Conservation (phyloP, 2,113 vertebrate genomes). For the Paradoxurus hermaphroditus region DNA sequence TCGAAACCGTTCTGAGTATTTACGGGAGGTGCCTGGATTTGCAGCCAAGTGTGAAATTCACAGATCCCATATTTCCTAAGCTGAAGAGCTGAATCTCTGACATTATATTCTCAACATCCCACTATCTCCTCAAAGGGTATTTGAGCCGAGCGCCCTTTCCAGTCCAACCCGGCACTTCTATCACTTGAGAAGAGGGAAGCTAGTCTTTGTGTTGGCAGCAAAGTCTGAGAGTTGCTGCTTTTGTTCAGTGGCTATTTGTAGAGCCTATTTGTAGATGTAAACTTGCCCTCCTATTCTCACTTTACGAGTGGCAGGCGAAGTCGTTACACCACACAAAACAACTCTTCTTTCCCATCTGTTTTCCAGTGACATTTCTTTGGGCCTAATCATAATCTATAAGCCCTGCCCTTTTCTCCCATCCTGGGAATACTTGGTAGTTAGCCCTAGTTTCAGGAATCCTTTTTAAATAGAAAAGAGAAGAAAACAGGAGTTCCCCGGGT, state of each 20-base stretch:
- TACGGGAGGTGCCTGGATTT: neutral
- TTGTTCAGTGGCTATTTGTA: conserved; percentile 26
- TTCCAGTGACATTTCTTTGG: conserved; percentile 12
- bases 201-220: neutral
- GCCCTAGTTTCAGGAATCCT: neutral
- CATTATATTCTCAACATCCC: neutral
- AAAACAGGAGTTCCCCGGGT: too few species aligned
- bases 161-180: neutral
- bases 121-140: neutral
- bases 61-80: neutral
- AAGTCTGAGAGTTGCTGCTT: neutral
- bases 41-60: neutral
- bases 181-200: neutral
- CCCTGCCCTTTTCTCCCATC: neutral
- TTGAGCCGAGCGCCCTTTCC: neutral
- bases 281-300: neutral
- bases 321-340: neutral
- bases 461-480: neutral
- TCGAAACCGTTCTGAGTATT: neutral
- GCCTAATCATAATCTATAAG: neutral
- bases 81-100: neutral
- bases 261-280: neutral
- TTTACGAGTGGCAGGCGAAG: neutral
- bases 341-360: neutral
- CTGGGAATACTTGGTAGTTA: neutral